Evolutionary conservation across 2,113 vertebrate species (phyloP).

Genomic region (Cavia aperea): DNA sequence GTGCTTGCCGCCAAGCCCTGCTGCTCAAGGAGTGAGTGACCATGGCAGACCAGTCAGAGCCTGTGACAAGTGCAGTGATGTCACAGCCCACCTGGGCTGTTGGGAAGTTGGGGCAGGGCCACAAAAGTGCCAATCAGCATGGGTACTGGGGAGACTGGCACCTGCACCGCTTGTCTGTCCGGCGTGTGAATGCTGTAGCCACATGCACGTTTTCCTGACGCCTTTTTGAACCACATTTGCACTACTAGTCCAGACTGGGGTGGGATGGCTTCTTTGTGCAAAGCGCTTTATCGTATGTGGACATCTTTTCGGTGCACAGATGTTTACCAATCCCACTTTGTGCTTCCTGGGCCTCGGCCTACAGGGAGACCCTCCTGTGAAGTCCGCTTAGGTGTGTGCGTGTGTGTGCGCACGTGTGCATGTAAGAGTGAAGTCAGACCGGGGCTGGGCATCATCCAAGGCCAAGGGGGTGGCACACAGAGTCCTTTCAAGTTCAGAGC

Average conservation of each 20-base stretch:
- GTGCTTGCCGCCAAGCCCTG: not conserved
- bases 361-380: accelerated
- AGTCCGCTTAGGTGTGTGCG: not conserved
- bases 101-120: not conserved
- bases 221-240: not conserved
- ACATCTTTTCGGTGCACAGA: not conserved
- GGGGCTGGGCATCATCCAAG: accelerated
- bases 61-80: not conserved
- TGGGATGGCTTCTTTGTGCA: not conserved
- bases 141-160: not conserved
- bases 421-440: not conserved
- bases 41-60: not conserved
- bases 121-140: too few relatives aligned
- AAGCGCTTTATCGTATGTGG: not conserved
- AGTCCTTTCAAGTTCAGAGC: conserved; percentile 6
- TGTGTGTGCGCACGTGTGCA: not conserved
- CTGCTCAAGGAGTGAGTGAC: accelerated
- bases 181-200: not conserved
- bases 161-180: not conserved
- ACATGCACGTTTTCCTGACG: not conserved
- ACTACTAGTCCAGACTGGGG: not conserved
- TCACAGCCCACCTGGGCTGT: not conserved
- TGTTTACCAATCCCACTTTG: not conserved
- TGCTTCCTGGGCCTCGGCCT: not conserved
- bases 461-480: not conserved